Conservation (phyloP, 2,888 invertebrate species). For the Gymnoscelis rufifasciata region DNA sequence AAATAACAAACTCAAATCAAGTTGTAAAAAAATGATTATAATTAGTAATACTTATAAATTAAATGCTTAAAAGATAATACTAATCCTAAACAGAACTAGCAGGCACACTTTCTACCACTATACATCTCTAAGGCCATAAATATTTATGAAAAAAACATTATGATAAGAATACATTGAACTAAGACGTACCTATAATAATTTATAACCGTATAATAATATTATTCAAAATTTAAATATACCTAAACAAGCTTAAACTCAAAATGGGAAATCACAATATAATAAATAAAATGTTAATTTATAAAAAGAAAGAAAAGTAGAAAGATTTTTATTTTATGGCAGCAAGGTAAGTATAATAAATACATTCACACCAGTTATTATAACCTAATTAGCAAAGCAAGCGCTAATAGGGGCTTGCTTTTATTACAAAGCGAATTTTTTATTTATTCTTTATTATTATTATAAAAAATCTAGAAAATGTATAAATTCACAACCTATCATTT, state of each 20-base stretch:
- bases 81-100: conserved; percentile 28
- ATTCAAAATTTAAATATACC: neutral
- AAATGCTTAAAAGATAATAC: no score
- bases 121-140: conserved; percentile 58
- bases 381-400: conserved; percentile 49
- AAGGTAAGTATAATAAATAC: neutral
- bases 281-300: no score
- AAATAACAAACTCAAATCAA: no score
- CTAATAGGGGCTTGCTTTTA: conserved; percentile 38
- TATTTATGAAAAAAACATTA: conserved; percentile 29
- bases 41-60: no score
- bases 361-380: conserved; percentile 23
- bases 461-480: conserved; percentile 77
- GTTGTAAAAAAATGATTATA: no score
- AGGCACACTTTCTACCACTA: conserved; percentile 68
- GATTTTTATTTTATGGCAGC: no score
- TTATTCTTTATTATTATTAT: conserved; percentile 54
- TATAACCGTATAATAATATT: neutral
- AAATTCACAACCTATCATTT: conserved; percentile 78
- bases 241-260: no score
- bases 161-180: neutral
- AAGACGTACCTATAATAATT: neutral
- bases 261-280: no score
- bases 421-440: conserved; percentile 39
- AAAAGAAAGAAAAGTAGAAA: no score